These are phyloP conservation scores for Polypterus senegalus DNA, from an alignment of 2,113 vertebrate species.

Conservation along the genomic window DNA sequence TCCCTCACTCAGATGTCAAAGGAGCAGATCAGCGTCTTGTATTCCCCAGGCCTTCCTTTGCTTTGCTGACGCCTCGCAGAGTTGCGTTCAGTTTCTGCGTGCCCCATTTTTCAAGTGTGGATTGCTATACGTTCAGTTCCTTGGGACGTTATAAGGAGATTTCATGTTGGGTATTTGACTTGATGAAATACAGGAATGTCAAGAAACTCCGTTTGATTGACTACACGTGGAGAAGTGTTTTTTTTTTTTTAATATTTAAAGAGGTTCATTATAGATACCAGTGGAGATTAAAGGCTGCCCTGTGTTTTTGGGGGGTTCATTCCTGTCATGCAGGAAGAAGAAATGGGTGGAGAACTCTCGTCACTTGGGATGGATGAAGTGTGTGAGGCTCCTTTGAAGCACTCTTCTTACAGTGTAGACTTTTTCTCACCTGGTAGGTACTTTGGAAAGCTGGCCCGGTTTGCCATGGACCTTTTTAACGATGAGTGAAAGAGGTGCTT, in stretches of 20 bases:
- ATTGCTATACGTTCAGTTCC: no score
- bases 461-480: background rate
- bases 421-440: constrained; percentile 17
- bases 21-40: no score
- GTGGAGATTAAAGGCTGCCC: background rate
- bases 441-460: background rate
- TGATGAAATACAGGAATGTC: background rate
- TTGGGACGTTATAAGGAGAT: background rate
- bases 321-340: constrained; percentile 6
- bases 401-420: constrained; percentile 11
- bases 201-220: background rate
- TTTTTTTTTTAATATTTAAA: background rate
- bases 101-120: no score
- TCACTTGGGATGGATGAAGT: background rate
- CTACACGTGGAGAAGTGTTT: background rate
- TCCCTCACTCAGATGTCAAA: no score
- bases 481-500: background rate
- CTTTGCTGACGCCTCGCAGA: no score
- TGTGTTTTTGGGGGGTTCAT: no score
- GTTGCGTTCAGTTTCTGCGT: no score
- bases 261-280: background rate
- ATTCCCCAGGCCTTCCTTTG: no score
- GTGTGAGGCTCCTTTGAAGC: constrained; percentile 6
- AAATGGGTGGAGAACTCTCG: background rate
- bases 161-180: background rate